Base-by-base conservation (phyloP, 2,113 vertebrate species). In the Anarhynchus alexandrinus region DNA sequence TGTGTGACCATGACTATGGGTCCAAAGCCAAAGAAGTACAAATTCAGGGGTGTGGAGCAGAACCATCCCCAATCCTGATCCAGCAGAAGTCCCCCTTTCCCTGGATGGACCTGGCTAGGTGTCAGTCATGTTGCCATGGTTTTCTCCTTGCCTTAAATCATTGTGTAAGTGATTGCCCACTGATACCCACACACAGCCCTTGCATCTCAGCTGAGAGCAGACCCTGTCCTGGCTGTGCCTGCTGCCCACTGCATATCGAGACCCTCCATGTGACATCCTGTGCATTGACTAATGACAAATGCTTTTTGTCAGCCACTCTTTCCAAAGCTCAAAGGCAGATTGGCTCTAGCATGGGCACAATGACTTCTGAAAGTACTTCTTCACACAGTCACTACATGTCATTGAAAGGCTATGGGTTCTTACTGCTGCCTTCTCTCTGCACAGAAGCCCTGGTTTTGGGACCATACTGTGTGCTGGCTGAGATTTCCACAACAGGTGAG, bases 341-440 rank as follows among this genome's bases (percentile, higher is more conserved):
- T 36, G 19, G 29, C 18, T 62, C 52, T 67, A 52, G 34, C 25
- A 23, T 7, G 20, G 30, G 29, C 19, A 57, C 64, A 8, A 25
- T 6, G 57, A 72, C 10, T 74, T 40, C 77, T 61, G 36, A 17
- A n/a, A 71, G 6, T 36, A 43, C 12, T 62, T 65, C 64, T 76
- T 61, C 32, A 45, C 19, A 1, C 4, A 29, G 58, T 47, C 38
- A 13, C 38, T 29, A 34, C 0, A 0, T 20, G 47, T 34, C 30
- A 7, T 47, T 72, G 19, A 71, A 71, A 36, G 30, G 12, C 23
- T 36, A 1, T 30, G 42, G 15, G 34, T 42, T 67, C 64, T 93
- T 42, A 54, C 30, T 88, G 42, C 54, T 72, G 59, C 30, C 49
- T 82, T 88, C 49, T 86, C 43, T 78, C 54, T 59, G 43, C 43